Evolutionary conservation across 2,888 invertebrate species (phyloP).

Genomic region (Boloria selene): DNA sequence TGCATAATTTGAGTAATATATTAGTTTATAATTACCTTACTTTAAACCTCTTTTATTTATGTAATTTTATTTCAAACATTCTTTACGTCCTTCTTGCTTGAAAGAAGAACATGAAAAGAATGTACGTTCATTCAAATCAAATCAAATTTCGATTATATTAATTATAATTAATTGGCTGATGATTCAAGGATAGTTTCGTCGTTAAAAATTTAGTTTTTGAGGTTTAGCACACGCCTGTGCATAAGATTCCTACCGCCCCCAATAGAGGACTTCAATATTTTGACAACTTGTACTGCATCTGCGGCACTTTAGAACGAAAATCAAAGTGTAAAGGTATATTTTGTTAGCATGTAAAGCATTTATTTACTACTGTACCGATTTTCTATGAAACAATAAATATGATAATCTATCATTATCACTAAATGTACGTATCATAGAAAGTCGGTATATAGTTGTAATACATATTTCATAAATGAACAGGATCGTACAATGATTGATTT

Average conservation of each 20-base stretch:
- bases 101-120: conserved; percentile 28
- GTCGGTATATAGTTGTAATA: conserved; percentile 11
- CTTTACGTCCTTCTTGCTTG: conserved; percentile 25
- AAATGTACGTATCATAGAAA: conserved; percentile 15
- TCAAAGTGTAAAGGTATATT: conserved; percentile 27
- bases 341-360: conserved; percentile 26
- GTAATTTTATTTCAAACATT: neutral
- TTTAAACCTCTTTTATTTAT: neutral
- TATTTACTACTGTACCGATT: conserved; percentile 15
- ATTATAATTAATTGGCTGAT: conserved; percentile 1
- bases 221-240: conserved; percentile 57
- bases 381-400: conserved; percentile 15
- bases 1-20: neutral
- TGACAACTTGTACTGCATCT: conserved; percentile 39
- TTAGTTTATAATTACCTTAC: neutral
- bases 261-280: conserved; percentile 50
- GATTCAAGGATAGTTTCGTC: conserved; percentile 21
- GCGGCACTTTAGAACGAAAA: conserved; percentile 29
- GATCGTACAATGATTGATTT: conserved; percentile 31
- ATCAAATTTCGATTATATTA: neutral
- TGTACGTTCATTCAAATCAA: too few relatives aligned
- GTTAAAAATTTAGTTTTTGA: conserved; percentile 50
- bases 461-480: conserved; percentile 22
- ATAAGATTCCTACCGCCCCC: conserved; percentile 48
- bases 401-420: too few relatives aligned